Percentiles rank a stretch among this genome's conserved stretches.
phyloP scores from a whole-genome alignment of 2,888 invertebrate species.

The Drosophila atripex region DNA sequence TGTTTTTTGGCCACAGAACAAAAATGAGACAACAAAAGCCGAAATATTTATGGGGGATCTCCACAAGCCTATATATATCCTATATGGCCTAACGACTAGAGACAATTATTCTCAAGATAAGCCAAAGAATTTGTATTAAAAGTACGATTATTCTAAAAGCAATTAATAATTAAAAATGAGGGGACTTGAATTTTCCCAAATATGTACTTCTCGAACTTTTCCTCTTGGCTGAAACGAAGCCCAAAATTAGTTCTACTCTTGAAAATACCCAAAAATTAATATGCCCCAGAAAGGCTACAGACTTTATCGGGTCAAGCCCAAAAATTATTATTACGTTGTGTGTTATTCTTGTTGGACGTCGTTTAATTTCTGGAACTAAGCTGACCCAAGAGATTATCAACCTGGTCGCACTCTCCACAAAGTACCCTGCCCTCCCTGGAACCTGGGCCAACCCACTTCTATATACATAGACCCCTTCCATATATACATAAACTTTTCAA shows the following conservation, averaged over 20 bases:
- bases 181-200: not conserved
- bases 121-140: constrained; percentile 12
- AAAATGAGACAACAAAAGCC: not conserved
- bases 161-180: not conserved
- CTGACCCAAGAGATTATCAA: constrained; percentile 38
- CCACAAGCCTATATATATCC: no score
- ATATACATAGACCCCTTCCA: not conserved
- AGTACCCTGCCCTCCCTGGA: no score
- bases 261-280: constrained; percentile 4
- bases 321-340: not conserved
- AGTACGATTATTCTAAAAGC: not conserved
- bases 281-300: not conserved
- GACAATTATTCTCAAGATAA: not conserved
- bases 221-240: not conserved
- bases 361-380: constrained; percentile 34
- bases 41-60: not conserved
- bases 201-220: not conserved
- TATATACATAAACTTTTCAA: constrained; percentile 62
- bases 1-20: constrained; percentile 16
- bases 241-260: constrained; percentile 1
- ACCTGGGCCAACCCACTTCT: not conserved
- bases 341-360: not conserved
- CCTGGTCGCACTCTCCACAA: constrained; percentile 25
- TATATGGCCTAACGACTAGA: not conserved
- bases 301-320: constrained; percentile 6